Base-by-base conservation (phyloP, 2,113 vertebrate genomes). In the Pygoscelis adeliae region DNA sequence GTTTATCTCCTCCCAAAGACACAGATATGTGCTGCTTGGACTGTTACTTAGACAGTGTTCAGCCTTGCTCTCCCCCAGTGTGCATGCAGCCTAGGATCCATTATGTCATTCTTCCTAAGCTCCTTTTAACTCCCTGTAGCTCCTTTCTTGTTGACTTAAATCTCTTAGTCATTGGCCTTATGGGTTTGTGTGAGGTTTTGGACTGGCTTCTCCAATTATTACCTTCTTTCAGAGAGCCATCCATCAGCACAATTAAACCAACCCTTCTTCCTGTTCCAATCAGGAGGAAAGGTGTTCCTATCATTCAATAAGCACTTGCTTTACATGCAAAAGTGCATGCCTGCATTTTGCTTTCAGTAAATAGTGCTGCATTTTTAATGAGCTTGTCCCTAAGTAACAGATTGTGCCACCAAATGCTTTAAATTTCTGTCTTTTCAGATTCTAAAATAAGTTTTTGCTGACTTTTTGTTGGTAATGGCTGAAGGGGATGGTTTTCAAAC, bases 391-490 rank as follows among this genome's bases (percentile, higher is more conserved):
- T 84, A 79, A 91, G 86, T 90, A 88, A 89, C 65, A 87, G 67
- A 90, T 93, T 74, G 82, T 81, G 77, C 73, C 30, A 3, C 80
- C 78, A 83, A 93, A 89, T 91, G 80, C 80, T 93, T 94, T 87
- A 85, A 93, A 82, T 86, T 67, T 80, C 52, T 77, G 29, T 90
- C 79, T 97, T 95, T 97, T 96, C 86, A 93, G 63, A 80, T 89
- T 87, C 93, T 92, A 80, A 96, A 95, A 90, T 93, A 96, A 93
- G 92, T 89, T 82, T 97, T 95, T 96, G 97, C 91, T 96, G 96
- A 96, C 93, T 96, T 96, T 87, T 91, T 83, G 88, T 94, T 96
- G 90, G 47, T 95, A 88, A 87, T 86, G 86, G 90, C 90, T 92
- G 79, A 93, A 89, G 91, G 67, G 87, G 65, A 65, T 83, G 80